Evolutionary conservation across 2,797 vertebrate genomes (phyloP).

Genomic region (Macrochelys suwanniensis): DNA sequence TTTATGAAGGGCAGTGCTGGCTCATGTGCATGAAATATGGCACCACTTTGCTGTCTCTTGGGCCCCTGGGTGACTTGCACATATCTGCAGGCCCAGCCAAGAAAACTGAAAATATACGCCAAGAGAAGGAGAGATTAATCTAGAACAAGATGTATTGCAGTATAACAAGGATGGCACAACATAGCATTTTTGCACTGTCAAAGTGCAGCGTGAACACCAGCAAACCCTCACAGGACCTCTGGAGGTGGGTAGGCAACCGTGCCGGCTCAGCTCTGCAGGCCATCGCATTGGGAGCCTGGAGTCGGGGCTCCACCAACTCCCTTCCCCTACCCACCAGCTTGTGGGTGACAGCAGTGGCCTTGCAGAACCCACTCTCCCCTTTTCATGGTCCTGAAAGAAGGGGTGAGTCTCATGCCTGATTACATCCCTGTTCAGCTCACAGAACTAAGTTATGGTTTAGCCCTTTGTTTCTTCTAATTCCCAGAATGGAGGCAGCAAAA

Average conservation of each 20-base stretch:
- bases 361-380: background rate
- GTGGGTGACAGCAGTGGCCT: background rate
- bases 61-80: background rate
- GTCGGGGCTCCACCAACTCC: background rate
- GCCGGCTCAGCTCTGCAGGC: background rate
- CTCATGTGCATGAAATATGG: background rate
- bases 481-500: background rate
- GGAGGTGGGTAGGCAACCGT: background rate
- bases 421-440: background rate
- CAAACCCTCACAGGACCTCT: background rate
- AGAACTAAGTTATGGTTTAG: background rate
- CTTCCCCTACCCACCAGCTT: background rate
- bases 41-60: background rate
- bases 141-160: background rate
- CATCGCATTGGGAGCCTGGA: background rate
- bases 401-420: background rate
- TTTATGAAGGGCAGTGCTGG: constrained; percentile 4
- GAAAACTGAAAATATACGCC: background rate
- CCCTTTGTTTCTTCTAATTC: background rate
- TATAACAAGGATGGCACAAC: background rate
- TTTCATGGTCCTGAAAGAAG: background rate
- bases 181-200: background rate
- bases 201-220: background rate
- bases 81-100: background rate
- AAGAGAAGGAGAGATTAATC: background rate